These are phyloP conservation scores for Diplazon laetatorius DNA, from an alignment of 2,888 invertebrate genomes.

Conservation along the genomic window DNA sequence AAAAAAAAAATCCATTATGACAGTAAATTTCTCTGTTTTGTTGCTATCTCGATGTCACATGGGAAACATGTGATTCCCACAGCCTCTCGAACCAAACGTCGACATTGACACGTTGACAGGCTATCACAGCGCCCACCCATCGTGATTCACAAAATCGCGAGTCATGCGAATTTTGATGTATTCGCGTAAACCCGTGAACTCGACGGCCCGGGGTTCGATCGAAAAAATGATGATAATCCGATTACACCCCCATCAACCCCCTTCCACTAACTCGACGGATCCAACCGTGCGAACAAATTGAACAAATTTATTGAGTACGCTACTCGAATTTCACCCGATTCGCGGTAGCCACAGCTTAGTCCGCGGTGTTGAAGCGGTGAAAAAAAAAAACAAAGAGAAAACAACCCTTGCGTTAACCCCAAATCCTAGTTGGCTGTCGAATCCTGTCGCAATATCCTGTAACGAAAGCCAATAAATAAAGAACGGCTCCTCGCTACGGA, in stretches of 20 bases:
- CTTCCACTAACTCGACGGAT: neutral
- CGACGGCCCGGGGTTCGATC: neutral
- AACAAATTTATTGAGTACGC: constrained; percentile 67
- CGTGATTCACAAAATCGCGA: constrained; percentile 6
- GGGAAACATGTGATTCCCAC: too few relatives aligned
- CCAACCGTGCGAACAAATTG: constrained; percentile 21
- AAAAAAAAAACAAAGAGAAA: constrained; percentile 33
- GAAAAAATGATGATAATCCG: constrained; percentile 36
- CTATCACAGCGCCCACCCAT: neutral
- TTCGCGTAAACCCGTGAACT: neutral
- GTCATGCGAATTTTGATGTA: constrained; percentile 6
- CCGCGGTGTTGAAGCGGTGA: constrained; percentile 23
- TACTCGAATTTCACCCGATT: constrained; percentile 61
- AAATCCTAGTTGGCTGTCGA: constrained; percentile 67
- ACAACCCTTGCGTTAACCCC: constrained; percentile 32
- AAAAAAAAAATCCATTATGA: too few relatives aligned
- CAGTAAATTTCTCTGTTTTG: too few relatives aligned
- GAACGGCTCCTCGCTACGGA: constrained; percentile 73
- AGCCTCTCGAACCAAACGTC: neutral
- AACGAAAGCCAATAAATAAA: constrained; percentile 80
- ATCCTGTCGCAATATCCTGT: constrained; percentile 78
- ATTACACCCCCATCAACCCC: constrained; percentile 13
- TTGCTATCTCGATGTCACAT: too few relatives aligned
- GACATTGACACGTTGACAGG: neutral
- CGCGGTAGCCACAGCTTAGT: constrained; percentile 2